Base-by-base conservation (phyloP, 2,797 vertebrate species). In the Eptatretus atami region DNA sequence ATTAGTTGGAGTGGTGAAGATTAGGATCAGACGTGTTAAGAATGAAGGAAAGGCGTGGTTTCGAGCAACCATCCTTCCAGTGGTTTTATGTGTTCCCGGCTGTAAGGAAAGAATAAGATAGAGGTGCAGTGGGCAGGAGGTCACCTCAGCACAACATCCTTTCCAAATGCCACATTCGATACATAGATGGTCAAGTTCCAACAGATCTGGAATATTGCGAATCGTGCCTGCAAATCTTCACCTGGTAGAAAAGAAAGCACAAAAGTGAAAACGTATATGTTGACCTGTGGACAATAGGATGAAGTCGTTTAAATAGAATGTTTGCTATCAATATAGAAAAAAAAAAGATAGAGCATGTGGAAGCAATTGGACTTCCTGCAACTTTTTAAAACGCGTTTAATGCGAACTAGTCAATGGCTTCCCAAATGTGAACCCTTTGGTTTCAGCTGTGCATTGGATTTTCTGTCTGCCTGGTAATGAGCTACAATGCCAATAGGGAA, bases 151-250 rank as follows among this genome's bases (percentile, higher is more conserved):
- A 80, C 82, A 67, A 98, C 92, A 1, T 93, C 82, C 71, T 98
- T 98, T 67, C 92, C 92, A 66, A 95, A 88, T 9, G 92, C 94
- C 70, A 98, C 92, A 64, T 98, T 88, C 69, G 92, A 96, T 68
- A 98, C 87, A 0, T 65, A 98, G 81, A 72, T 98, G 92, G 77
- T 98, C 92, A 65, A 98, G 76, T 76, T 98, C 92, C 73, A 98
- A 78, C 78, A 98, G 86, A 71, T 98, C 92, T 1, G 92, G 92
- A 71, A 96, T 98, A 75, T 84, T 77, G 95, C 92, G 66, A 96
- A 86, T 67, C 92, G 80, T 63, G 73, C 81, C 75, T 92, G 68
- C 67, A 86, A 95, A 75, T 98, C 92, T 94, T 86, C 67, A 98
- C 92, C 92, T 98, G 72, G 66, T 3, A 9, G 64, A 65, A 65